Evolutionary conservation across 1,140 invertebrate species (phyloP), one percentile per base, ranked within the genome.

Genomic region (Copidosoma floridanum): DNA sequence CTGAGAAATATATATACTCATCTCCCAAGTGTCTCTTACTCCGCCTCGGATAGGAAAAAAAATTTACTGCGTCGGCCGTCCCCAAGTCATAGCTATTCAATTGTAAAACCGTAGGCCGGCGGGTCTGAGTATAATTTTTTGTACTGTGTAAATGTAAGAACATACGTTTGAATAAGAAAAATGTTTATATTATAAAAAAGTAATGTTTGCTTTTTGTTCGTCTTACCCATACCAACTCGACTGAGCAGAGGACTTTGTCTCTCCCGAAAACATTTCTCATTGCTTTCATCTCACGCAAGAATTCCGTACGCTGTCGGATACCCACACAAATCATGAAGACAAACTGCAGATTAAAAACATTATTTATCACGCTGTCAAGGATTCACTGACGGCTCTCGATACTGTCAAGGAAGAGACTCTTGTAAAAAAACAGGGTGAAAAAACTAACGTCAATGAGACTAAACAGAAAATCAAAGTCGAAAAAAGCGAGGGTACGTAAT

Each of bases 341-440:
- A 98, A 98, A 78, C 80, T 99, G 26, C 96, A 99, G 79, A 97
- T 98, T 35, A 98, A 98, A 81, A 99, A 98, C 76, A 98, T 99
- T 66, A 94, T 98, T 68, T 99, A 97, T 79, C 96, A 98, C 77
- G 92, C 95, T 47, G 92, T 98, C 37, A 98, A 98, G 81, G 95
- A 99, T 80, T 89, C 93, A 8, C 78, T 96, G 21, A 85, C 89
- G 18, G 84, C 88, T 2, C 74, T 92, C 60, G 74, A 73, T 3
- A 72, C 73, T 50, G 71, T 71, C 0, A 78, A 81, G 54, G 77
- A 78, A 5, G 73, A 80, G 11, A 72, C 69, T 26, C 20, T 77
- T 16, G 50, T 66, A 6, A 73, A 75, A 14, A 12, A 66, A 7
- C 69, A 65, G 52, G 63, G 43, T 32, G 65, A 66, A 1, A 55